Evolutionary conservation across 2,888 invertebrate genomes (phyloP), one percentile per base, ranked within the genome.

Genomic region (Portevinia maculata): DNA sequence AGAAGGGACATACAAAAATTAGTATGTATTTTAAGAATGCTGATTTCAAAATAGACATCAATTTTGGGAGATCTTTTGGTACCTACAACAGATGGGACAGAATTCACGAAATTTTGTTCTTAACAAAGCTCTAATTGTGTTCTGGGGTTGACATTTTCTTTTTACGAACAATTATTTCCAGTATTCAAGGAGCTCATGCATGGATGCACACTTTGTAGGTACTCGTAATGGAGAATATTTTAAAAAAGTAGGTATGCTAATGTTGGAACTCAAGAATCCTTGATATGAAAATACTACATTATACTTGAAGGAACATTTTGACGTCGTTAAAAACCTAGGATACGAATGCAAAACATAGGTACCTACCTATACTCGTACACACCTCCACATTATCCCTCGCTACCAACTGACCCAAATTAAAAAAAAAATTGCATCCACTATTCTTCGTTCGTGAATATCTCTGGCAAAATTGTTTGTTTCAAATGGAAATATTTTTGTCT

Each of bases 1-100:
- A 41, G 9, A 30, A 41, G 21, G 59, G 13, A 39, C 41, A 30
- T 60, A n/a, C 21, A 60, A 44, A 52, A 50, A 57, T 15, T 39
- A 15, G 41, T 30, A 6, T 7, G 8, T 7, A 6, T 24, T 34
- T 46, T n/a, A 13, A 13, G 37, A 34, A 34, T 41, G 32, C 8
- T 21, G 17, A 57, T 39, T 30, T 48, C 30, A 9, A 24, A 17
- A 15, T 15, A 15, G 39, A 15, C 39, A 15, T 2, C 9, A 5
- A 4, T 1, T 0, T 19, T 44, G 19, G 4, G 1, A 44, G 19
- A 19, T 44, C 4, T 21, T 44, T 34, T 34, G n/a, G n/a, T n/a
- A 11, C 17, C 3, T 17, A 7, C 8, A 41, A 1, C 15, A 5
- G 34, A 34, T 44, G 3, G 17, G 7, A 3, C 21, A 46, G 32